Base-by-base conservation (phyloP, 2,888 invertebrate genomes). In the Embidobia sp. region DNA sequence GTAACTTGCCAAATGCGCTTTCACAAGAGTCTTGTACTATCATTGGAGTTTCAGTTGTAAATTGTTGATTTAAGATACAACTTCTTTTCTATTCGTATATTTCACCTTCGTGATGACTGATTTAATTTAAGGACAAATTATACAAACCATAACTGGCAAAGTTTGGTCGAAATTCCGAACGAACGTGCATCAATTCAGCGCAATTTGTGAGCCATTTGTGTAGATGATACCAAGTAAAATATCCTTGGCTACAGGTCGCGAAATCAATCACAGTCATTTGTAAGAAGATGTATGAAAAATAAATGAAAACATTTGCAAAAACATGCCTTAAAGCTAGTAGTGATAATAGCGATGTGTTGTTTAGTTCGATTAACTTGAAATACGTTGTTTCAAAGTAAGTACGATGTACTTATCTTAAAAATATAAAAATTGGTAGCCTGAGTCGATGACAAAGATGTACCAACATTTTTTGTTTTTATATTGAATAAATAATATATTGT, bases 61-160 rank as follows among this genome's bases (percentile, higher is more conserved):
- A 44, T 37, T 35, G 26, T 37, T 19, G 13, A 53, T 35, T n/a
- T n/a, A n/a, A n/a, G n/a, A n/a, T n/a, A n/a, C n/a, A n/a, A n/a
- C n/a, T n/a, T n/a, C n/a, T n/a, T n/a, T n/a, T n/a, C n/a, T n/a
- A n/a, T n/a, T n/a, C n/a, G n/a, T n/a, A n/a, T n/a, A n/a, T n/a
- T n/a, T n/a, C n/a, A n/a, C n/a, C n/a, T n/a, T n/a, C n/a, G n/a
- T n/a, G n/a, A n/a, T 22, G 59, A 59, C 59, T 59, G 59, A 59
- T 35, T 59, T 59, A 59, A 59, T 27, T 59, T 59, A 33, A 44
- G 22, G n/a, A 11, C n/a, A n/a, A n/a, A n/a, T n/a, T n/a, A n/a
- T n/a, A n/a, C n/a, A 13, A 53, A 26, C 3, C 18, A 35, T 10
- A 10, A 40, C 1, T 2, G 7, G 7, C 1, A 40, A 6, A 8